Evolutionary conservation across 2,113 vertebrate genomes (phyloP).

Genomic region (Mixornis gularis): DNA sequence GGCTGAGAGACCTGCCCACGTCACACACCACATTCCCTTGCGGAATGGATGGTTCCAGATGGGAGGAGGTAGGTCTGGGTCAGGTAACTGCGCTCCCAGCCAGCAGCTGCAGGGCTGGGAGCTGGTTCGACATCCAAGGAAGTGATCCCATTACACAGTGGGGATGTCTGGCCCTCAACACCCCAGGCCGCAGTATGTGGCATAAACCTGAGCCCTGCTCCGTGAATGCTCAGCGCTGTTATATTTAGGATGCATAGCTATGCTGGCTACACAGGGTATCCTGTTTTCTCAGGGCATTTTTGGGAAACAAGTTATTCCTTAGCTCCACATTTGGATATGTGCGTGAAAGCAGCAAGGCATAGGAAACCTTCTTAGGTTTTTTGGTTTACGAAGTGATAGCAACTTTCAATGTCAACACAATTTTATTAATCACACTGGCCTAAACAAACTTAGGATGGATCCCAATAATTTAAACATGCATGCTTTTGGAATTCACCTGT

Average conservation of each 20-base stretch:
- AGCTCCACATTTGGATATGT: neutral
- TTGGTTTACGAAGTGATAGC: neutral
- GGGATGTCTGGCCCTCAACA: neutral
- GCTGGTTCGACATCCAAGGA: neutral
- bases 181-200: rapidly evolving
- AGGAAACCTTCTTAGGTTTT: neutral
- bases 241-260: neutral
- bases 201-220: neutral
- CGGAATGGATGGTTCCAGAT: neutral
- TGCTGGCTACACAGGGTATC: neutral
- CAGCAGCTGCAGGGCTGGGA: neutral
- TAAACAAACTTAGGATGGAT: neutral
- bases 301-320: neutral
- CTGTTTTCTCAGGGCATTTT: neutral
- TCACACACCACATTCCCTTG: neutral
- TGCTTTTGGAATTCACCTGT: neutral
- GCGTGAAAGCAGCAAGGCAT: rapidly evolving
- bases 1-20: rapidly evolving
- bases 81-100: neutral
- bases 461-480: neutral
- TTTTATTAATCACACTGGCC: neutral
- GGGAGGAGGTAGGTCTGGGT: neutral
- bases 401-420: neutral
- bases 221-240: neutral
- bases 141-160: rapidly evolving